phyloP scores from a whole-genome alignment of 2,888 invertebrate species.

The Phragmatobia fuliginosa region DNA sequence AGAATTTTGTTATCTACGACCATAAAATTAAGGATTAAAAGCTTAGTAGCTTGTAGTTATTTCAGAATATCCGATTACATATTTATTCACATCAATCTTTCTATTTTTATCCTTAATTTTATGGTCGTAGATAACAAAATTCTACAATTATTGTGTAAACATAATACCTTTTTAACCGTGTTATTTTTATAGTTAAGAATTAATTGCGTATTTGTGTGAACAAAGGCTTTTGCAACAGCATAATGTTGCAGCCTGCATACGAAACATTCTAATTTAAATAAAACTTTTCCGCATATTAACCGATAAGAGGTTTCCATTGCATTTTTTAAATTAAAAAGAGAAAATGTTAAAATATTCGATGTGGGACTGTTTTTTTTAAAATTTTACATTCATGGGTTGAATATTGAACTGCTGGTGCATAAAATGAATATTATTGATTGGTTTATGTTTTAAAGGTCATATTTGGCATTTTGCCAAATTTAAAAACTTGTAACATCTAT shows the following conservation, averaged over 20 bases:
- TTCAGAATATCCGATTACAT: too few species aligned
- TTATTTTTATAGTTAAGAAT: conserved; percentile 26
- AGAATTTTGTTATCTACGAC: neutral
- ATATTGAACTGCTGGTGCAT: neutral
- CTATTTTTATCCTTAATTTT: neutral
- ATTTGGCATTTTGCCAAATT: too few species aligned
- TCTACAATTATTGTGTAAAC: neutral
- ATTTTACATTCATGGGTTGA: neutral
- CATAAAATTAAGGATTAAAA: neutral
- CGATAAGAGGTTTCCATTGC: conserved; percentile 13
- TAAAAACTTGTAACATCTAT: too few species aligned
- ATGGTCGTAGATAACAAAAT: neutral
- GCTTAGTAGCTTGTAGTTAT: too few species aligned
- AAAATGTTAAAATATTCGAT: conserved; percentile 8
- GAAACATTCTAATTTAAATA: conserved; percentile 17
- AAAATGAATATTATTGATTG: too few species aligned
- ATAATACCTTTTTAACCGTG: conserved; percentile 34
- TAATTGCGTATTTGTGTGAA: conserved; percentile 26
- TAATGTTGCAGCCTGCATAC: conserved; percentile 18
- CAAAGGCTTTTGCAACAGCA: conserved; percentile 27
- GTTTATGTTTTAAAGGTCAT: too few species aligned
- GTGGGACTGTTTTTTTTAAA: neutral
- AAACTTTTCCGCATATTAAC: conserved; percentile 16
- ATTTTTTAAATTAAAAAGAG: neutral
- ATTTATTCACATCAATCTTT: too few species aligned